phyloP scores from a whole-genome alignment of 1,140 invertebrate species.

The Musca vetustissima region DNA sequence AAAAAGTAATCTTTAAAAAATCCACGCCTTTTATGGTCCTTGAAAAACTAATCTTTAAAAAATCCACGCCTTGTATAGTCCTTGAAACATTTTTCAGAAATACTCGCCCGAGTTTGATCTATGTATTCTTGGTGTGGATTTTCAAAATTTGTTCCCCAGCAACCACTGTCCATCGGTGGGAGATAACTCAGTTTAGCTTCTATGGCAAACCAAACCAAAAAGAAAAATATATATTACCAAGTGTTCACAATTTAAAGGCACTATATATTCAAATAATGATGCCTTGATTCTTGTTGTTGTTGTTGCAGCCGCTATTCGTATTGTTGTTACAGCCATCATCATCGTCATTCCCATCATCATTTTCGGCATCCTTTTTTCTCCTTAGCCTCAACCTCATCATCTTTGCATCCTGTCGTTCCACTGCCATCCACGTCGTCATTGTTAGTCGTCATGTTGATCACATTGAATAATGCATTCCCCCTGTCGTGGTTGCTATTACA shows the following conservation, averaged over 20 bases:
- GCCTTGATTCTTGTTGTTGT: neutral
- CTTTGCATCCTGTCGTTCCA: neutral
- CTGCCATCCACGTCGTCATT: neutral
- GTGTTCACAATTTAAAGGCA: slow-evolving; percentile 12
- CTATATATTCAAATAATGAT: slow-evolving; percentile 20
- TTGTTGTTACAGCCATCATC: neutral
- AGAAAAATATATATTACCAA: slow-evolving; percentile 1
- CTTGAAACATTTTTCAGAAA: too few species aligned
- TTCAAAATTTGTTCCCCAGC: too few species aligned
- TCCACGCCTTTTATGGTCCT: too few species aligned
- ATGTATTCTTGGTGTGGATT: too few species aligned
- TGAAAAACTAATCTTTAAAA: too few species aligned
- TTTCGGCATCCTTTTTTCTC: neutral
- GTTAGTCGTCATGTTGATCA: slow-evolving; percentile 23
- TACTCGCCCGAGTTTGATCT: too few species aligned
- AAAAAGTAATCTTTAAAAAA: too few species aligned
- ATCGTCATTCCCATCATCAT: neutral
- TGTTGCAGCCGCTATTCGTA: neutral
- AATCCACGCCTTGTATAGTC: too few species aligned
- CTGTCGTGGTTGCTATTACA: neutral
- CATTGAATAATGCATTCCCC: slow-evolving; percentile 21
- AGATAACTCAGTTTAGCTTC: slow-evolving; percentile 28
- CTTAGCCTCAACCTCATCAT: slow-evolving; percentile 9
- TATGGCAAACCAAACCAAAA: slow-evolving; percentile 2
- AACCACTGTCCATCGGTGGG: slow-evolving; percentile 9